Conservation (phyloP, 1,140 invertebrate species). For the Homarus americanus region DNA sequence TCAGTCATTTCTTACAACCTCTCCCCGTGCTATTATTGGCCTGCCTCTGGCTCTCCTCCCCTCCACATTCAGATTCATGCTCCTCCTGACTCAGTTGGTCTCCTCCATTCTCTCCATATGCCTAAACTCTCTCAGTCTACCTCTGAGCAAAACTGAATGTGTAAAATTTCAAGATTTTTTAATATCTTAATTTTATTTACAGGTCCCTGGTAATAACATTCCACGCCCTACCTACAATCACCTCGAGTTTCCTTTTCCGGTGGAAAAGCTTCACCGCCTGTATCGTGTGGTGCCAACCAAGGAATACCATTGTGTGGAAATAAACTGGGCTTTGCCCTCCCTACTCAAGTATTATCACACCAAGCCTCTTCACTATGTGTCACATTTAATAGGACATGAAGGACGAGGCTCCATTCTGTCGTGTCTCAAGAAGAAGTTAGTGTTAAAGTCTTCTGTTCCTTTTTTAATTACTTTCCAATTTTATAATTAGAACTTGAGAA, state of each 20-base stretch:
- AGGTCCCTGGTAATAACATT: slow-evolving; percentile 47
- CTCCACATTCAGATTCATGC: too few relatives aligned
- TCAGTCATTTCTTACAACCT: too few relatives aligned
- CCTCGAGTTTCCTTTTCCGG: slow-evolving; percentile 82
- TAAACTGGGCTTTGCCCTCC: slow-evolving; percentile 94
- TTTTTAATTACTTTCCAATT: too few relatives aligned
- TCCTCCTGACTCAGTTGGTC: too few relatives aligned
- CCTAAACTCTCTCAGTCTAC: too few relatives aligned
- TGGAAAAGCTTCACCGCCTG: slow-evolving; percentile 82
- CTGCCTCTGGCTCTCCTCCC: too few relatives aligned
- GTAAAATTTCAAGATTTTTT: too few relatives aligned
- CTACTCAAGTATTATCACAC: slow-evolving; percentile 85
- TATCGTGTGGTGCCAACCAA: slow-evolving; percentile 92
- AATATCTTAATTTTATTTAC: not conserved
- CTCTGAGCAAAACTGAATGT: too few relatives aligned
- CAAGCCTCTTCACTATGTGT: slow-evolving; percentile 77
- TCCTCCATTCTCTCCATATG: too few relatives aligned
- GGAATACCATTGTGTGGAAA: slow-evolving; percentile 89
- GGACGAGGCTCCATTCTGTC: slow-evolving; percentile 95
- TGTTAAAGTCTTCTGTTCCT: not conserved
- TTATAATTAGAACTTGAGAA: too few relatives aligned
- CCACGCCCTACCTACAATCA: slow-evolving; percentile 42
- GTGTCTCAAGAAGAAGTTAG: slow-evolving; percentile 83
- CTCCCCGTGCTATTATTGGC: too few relatives aligned
- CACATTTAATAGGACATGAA: slow-evolving; percentile 95